These are phyloP conservation scores for Australoheros facetus DNA, from an alignment of 2,797 vertebrate genomes.

Conservation along the genomic window DNA sequence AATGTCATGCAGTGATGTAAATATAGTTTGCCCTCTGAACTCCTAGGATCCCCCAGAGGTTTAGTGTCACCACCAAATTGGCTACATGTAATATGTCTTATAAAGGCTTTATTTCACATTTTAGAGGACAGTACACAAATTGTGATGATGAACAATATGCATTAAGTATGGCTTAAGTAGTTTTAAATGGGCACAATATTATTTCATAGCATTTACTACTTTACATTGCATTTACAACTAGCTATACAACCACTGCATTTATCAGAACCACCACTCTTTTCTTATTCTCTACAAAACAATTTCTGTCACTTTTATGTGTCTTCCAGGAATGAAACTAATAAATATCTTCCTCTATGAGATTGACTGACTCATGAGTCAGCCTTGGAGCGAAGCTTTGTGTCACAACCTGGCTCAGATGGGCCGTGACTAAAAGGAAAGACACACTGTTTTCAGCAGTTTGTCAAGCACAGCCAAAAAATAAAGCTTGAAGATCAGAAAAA, in stretches of 20 bases:
- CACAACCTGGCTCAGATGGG: not conserved
- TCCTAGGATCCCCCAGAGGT: not conserved
- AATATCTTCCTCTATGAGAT: not conserved
- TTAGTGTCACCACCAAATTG: slow-evolving; percentile 6
- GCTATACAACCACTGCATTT: not conserved
- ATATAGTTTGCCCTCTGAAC: slow-evolving; percentile 8
- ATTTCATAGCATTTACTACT: not conserved
- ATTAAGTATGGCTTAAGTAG: not conserved
- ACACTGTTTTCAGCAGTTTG: not conserved
- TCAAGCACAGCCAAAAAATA: not conserved
- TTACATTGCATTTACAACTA: not conserved
- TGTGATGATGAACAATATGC: not conserved
- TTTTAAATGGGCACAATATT: not conserved
- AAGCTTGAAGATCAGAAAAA: not conserved
- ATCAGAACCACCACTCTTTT: not conserved
- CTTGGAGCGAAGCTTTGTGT: not conserved
- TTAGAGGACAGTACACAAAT: not conserved
- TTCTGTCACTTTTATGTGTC: not conserved
- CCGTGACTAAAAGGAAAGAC: not conserved
- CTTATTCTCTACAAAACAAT: not conserved
- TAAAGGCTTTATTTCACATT: not conserved
- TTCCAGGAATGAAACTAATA: not conserved
- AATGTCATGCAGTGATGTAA: slow-evolving; percentile 28
- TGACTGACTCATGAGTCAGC: not conserved
- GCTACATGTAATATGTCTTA: slow-evolving; percentile 8